These are phyloP conservation scores for Sorex fumeus DNA, from an alignment of 2,113 vertebrate genomes.

Conservation along the genomic window DNA sequence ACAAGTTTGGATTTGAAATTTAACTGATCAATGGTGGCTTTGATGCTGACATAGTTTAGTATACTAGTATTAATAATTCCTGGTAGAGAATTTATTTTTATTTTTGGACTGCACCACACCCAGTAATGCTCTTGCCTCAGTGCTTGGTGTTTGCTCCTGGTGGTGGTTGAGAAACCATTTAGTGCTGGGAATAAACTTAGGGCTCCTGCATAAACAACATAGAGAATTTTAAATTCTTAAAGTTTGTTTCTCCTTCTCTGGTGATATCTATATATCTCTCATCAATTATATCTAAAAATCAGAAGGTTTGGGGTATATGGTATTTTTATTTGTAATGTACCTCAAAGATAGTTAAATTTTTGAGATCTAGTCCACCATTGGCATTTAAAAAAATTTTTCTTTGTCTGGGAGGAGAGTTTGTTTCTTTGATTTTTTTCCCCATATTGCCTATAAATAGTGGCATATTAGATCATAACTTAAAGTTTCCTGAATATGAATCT, in stretches of 20 bases:
- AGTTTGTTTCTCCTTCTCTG: slow-evolving; percentile 15
- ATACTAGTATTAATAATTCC: slow-evolving; percentile 15
- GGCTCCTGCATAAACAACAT: too few species aligned
- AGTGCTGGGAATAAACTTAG: too few species aligned
- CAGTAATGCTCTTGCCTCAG: too few species aligned
- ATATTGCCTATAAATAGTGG: slow-evolving; percentile 11
- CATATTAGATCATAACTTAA: slow-evolving; percentile 18
- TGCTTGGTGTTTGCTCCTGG: too few species aligned
- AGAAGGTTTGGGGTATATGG: neutral
- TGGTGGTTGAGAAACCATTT: too few species aligned
- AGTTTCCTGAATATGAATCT: slow-evolving; percentile 44
- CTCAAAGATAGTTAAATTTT: slow-evolving; percentile 15
- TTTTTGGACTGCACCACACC: too few species aligned
- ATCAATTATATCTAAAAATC: slow-evolving; percentile 19
- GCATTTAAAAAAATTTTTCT: slow-evolving; percentile 8
- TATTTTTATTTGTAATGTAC: too few species aligned
- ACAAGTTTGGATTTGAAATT: slow-evolving; percentile 32
- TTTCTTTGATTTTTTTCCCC: slow-evolving; percentile 46
- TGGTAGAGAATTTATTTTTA: neutral
- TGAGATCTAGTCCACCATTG: neutral
- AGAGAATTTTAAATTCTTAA: slow-evolving; percentile 18
- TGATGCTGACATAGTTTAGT: neutral
- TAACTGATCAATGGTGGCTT: neutral
- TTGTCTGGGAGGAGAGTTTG: neutral
- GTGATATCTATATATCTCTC: neutral